Base-by-base conservation (phyloP, 2,888 invertebrate genomes). In the Glaucopsyche alexis region DNA sequence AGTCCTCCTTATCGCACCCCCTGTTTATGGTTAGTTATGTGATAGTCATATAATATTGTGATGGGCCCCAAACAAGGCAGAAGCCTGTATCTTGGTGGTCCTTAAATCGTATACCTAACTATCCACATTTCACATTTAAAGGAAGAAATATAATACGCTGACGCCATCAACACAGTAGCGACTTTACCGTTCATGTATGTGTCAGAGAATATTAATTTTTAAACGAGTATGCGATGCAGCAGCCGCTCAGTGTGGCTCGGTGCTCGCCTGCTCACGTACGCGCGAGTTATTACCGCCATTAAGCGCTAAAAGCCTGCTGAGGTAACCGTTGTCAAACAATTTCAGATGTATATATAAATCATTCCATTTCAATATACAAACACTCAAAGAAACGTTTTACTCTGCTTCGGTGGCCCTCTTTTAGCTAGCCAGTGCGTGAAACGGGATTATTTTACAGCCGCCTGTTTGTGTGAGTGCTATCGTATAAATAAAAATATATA, bases 201-300 rank as follows among this genome's bases (percentile, higher is more conserved):
- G 74, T 74, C 74, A 71, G 74, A 64, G 55, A 52, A 73, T 74
- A 75, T 75, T 75, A 74, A 75, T 73, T 76, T 75, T 76, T 72
- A 76, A 74, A 55, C 73, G 69, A 73, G 73, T 74, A 72, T 50
- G 72, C 74, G 67, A 75, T 73, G 75, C 67, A 71, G 64, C 42
- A 11, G 16, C 16, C 42, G 3, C 42, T 42, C 42, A 42, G 6
- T 29, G 29, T 29, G 1, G 1, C 29, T 29, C 29, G 4, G 29
- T 29, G 29, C 29, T 29, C 29, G 29, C 2, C 29, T 29, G 67
- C 16, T 45, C 42, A 45, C 72, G 38, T 72, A 66, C 60, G 60
- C 60, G 40, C 38, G 49, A 42, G 29, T 50, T 72, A 66, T 72
- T 55, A 40, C 29, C 60, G 49, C 40, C 66, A 66, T 66, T 66